These are phyloP conservation scores for Gracilinanus agilis DNA, from an alignment of 2,113 vertebrate genomes.

Conservation along the genomic window DNA sequence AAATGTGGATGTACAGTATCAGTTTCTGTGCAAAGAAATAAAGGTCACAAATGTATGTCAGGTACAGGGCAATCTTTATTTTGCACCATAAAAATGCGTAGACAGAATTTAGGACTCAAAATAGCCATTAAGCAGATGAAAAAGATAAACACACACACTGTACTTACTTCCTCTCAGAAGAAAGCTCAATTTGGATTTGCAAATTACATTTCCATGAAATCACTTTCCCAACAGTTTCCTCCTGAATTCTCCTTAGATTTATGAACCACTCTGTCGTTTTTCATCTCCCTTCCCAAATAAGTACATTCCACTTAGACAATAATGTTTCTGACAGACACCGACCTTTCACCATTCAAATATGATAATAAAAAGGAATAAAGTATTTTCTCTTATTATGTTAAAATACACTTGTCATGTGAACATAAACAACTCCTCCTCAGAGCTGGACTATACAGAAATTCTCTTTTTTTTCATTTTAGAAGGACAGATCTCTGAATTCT, in stretches of 20 bases:
- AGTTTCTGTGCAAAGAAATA: background rate
- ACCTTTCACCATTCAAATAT: no score
- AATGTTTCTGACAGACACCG: no score
- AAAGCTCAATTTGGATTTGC: background rate
- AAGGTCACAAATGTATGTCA: background rate
- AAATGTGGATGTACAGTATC: background rate
- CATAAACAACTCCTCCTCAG: no score
- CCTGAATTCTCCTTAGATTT: background rate
- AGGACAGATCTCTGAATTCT: background rate
- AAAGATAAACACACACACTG: background rate
- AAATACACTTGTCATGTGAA: background rate
- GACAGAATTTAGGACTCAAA: no score
- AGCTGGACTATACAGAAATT: background rate
- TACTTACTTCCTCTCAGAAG: background rate
- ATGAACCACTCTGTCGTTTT: background rate
- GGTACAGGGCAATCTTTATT: background rate
- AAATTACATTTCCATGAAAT: background rate
- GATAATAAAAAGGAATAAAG: no score
- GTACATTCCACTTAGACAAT: background rate
- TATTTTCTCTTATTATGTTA: background rate
- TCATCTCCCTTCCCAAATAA: background rate
- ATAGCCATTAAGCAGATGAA: no score
- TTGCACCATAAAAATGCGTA: background rate
- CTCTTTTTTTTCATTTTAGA: background rate
- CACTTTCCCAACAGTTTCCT: background rate